These are phyloP conservation scores for Phrynocephalus guinanensis DNA, from an alignment of 2,797 vertebrate species.

Conservation along the genomic window DNA sequence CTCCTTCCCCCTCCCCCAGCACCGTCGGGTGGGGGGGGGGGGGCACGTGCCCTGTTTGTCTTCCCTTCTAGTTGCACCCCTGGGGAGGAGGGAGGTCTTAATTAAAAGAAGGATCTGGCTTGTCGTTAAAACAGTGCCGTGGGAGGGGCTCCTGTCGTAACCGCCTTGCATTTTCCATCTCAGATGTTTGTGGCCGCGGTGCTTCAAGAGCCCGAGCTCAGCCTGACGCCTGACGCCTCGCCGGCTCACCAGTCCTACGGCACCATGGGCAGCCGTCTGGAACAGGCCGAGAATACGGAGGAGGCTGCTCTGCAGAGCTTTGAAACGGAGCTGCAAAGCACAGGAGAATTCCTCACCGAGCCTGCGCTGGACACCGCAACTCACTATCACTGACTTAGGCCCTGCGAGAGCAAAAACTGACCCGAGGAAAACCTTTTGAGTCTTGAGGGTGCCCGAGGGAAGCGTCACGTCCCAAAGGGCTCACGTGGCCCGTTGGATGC, in stretches of 20 bases:
- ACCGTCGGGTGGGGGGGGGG: too few relatives aligned
- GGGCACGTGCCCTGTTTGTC: too few relatives aligned
- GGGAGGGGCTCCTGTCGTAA: conserved; percentile 16
- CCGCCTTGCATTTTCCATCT: conserved; percentile 27
- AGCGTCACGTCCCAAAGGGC: conserved; percentile 22
- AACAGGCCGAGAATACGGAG: conserved; percentile 75
- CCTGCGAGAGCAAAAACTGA: neutral
- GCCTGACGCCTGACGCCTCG: conserved; percentile 91
- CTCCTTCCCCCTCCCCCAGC: too few relatives aligned
- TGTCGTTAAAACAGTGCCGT: conserved; percentile 44
- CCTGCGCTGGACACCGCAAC: conserved; percentile 84
- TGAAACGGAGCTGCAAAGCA: conserved; percentile 80
- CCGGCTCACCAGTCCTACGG: conserved; percentile 94
- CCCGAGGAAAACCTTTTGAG: conserved; percentile 19
- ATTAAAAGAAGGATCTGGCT: conserved; percentile 50
- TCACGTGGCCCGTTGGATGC: conserved; percentile 34
- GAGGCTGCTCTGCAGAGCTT: conserved; percentile 78
- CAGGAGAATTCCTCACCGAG: conserved; percentile 81
- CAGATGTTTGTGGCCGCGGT: conserved; percentile 96
- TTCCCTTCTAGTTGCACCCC: too few relatives aligned
- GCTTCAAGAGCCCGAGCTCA: conserved; percentile 92
- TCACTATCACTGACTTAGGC: conserved; percentile 83
- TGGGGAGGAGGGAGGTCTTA: conserved; percentile 2
- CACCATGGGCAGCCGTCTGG: conserved; percentile 87
- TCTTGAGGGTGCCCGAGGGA: neutral